Evolutionary conservation across 2,888 invertebrate species (phyloP).

Genomic region (Drosophila multiciliata): DNA sequence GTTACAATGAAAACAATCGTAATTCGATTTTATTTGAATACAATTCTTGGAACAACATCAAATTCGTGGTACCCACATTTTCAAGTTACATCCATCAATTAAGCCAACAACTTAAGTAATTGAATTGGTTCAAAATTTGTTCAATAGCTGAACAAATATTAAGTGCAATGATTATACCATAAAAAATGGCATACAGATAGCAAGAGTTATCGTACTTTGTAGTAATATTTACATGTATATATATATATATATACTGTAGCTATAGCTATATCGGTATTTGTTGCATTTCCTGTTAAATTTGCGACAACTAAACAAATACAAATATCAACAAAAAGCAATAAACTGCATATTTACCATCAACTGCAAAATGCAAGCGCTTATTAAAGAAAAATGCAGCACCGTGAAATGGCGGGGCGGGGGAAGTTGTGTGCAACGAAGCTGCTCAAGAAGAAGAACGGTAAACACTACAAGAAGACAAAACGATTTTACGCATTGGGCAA

Average conservation of each 20-base stretch:
- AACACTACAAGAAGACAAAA: constrained; percentile 39
- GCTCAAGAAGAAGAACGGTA: background rate
- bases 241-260: background rate
- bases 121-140: background rate
- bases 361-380: constrained; percentile 50
- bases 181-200: background rate
- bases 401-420: background rate
- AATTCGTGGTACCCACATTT: background rate
- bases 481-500: constrained; percentile 38
- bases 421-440: background rate
- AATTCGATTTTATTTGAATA: background rate
- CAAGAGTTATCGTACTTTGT: background rate
- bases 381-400: constrained; percentile 10
- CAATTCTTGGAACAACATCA: background rate
- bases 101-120: background rate
- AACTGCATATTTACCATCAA: constrained; percentile 48
- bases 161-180: background rate
- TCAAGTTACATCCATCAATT: background rate
- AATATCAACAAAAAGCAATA: constrained; percentile 47
- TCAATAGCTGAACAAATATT: background rate
- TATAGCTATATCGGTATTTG: constrained; percentile 9
- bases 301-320: constrained; percentile 41
- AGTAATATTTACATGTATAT: constrained; percentile 2
- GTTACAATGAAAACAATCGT: background rate
- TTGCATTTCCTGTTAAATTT: constrained; percentile 48